Percentiles rank a stretch among this genome's conserved stretches.
Conservation (phyloP, 1,140 invertebrate genomes). For the Bombus fervidus region DNA sequence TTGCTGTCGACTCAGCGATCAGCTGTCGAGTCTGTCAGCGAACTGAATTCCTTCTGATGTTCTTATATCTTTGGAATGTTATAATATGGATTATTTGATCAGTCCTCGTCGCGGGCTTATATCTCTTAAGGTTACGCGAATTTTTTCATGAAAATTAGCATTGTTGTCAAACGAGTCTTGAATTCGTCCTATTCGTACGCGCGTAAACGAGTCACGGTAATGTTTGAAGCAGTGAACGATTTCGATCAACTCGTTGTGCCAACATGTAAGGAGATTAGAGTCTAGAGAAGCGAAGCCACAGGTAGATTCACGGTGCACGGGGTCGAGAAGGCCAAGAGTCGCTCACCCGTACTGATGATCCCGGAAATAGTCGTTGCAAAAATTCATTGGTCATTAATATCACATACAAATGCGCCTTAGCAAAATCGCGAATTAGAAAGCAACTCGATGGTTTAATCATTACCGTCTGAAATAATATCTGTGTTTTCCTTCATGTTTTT, state of each 20-base stretch:
- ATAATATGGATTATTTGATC: background rate
- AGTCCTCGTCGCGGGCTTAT: too few relatives aligned
- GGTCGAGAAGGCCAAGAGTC: slow-evolving; percentile 33
- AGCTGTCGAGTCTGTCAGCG: slow-evolving; percentile 54
- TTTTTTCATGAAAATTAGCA: slow-evolving; percentile 2
- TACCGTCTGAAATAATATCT: background rate
- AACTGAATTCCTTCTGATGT: background rate
- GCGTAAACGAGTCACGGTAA: background rate
- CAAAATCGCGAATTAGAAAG: background rate
- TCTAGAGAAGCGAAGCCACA: slow-evolving; percentile 17
- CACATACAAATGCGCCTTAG: background rate
- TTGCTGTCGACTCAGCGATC: slow-evolving; percentile 32
- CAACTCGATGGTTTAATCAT: background rate
- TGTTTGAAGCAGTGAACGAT: slow-evolving; percentile 9
- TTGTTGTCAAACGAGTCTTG: slow-evolving; percentile 1
- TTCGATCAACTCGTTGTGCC: slow-evolving; percentile 3
- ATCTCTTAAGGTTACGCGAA: background rate
- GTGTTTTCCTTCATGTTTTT: background rate
- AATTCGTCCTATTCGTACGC: background rate
- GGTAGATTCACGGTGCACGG: slow-evolving; percentile 21
- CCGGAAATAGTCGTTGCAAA: slow-evolving; percentile 40
- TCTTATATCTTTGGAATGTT: background rate
- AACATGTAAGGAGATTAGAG: slow-evolving; percentile 28
- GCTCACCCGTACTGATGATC: slow-evolving; percentile 43
- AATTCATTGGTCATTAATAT: slow-evolving; percentile 20